phyloP scores from a whole-genome alignment of 2,797 vertebrate genomes.

The Malacoctenus gilli region DNA sequence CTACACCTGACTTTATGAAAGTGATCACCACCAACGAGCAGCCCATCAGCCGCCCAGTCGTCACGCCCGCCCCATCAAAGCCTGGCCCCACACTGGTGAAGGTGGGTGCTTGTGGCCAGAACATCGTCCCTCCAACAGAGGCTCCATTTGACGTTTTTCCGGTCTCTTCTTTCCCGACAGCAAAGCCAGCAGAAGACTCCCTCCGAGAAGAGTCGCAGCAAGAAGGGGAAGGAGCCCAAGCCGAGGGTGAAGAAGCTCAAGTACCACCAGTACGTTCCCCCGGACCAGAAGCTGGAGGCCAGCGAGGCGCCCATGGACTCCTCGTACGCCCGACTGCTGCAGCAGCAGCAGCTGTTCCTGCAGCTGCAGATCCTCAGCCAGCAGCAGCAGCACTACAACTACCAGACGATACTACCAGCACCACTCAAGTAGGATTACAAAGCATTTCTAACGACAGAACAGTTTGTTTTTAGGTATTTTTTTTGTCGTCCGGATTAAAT shows the following conservation, averaged over 20 bases:
- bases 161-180: conserved; percentile 68
- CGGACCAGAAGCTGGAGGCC: conserved; percentile 95
- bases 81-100: conserved; percentile 91
- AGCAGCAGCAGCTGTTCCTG: conserved; percentile 98
- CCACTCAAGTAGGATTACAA: conserved; percentile 88
- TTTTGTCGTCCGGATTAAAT: too few species aligned
- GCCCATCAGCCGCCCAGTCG: conserved; percentile 69
- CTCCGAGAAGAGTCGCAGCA: conserved; percentile 92
- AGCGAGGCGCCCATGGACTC: conserved; percentile 93
- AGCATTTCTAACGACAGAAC: background rate
- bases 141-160: too few species aligned
- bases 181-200: conserved; percentile 93
- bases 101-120: too few species aligned
- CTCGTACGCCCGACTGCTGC: conserved; percentile 93
- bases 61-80: conserved; percentile 77
- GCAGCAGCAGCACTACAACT: conserved; percentile 98
- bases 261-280: conserved; percentile 98
- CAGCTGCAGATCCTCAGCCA: conserved; percentile 99
- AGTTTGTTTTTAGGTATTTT: too few species aligned
- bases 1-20: conserved; percentile 88
- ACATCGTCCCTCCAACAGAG: background rate
- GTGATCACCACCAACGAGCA: conserved; percentile 78
- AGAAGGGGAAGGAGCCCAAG: conserved; percentile 94
- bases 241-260: conserved; percentile 95
- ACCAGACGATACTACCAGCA: conserved; percentile 96